A percentile compares a stretch with the other conserved stretches of the same genome.
These are phyloP conservation scores for Stomatorhinus ivindoensis DNA, from an alignment of 2,113 vertebrate genomes.

Conservation along the genomic window DNA sequence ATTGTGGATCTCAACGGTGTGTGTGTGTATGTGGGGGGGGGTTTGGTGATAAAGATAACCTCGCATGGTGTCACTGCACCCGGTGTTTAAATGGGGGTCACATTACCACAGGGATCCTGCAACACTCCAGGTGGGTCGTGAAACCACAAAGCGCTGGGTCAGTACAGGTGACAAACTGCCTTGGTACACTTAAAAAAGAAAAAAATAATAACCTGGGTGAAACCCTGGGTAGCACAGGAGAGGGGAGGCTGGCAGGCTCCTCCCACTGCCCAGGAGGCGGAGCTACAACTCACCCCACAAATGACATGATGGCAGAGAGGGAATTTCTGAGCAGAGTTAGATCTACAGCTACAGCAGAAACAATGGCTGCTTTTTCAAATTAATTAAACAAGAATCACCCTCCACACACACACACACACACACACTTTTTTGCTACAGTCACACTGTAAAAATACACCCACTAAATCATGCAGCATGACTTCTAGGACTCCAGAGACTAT, in stretches of 20 bases:
- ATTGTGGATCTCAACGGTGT: not conserved
- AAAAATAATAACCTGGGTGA: not conserved
- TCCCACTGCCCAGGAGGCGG: not conserved
- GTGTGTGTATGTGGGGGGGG: not conserved
- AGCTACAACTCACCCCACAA: not conserved
- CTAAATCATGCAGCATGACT: no score
- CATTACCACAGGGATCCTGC: not conserved
- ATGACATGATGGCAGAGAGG: not conserved
- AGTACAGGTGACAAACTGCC: not conserved
- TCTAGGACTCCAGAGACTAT: no score
- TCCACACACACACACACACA: no score
- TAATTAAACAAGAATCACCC: not conserved
- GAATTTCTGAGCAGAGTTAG: not conserved
- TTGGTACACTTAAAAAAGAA: no score
- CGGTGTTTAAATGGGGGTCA: not conserved
- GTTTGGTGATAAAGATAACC: not conserved
- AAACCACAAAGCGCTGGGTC: not conserved
- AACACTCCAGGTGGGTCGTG: not conserved
- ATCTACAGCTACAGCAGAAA: not conserved
- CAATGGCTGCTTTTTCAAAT: not conserved
- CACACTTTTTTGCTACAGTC: no score
- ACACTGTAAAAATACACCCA: no score
- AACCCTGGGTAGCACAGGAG: no score
- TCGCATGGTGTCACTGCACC: not conserved
- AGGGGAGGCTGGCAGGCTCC: not conserved